These are phyloP conservation scores for Oscheius sp. DNA, from an alignment of 2,888 invertebrate species.

Conservation along the genomic window DNA sequence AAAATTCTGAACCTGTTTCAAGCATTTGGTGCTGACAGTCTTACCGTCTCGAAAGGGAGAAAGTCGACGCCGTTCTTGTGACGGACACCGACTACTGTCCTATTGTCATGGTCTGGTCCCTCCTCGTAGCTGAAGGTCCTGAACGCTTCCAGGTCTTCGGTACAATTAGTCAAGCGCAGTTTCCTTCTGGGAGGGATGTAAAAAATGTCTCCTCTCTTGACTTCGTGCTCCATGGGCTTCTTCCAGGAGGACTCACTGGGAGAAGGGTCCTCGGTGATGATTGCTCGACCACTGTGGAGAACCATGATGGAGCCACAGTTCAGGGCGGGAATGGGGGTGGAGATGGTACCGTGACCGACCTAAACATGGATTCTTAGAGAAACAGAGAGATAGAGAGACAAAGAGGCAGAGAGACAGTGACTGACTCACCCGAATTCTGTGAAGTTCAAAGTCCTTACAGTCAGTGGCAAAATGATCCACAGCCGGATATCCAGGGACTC, in stretches of 20 bases:
- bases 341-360: constrained; percentile 14
- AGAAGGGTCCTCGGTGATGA: constrained; percentile 44
- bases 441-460: constrained; percentile 70
- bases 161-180: constrained; percentile 48
- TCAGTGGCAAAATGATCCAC: constrained; percentile 70
- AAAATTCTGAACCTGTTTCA: constrained; percentile 20
- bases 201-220: constrained; percentile 66
- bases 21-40: not conserved
- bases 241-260: constrained; percentile 5
- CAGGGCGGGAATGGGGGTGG: constrained; percentile 59
- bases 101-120: constrained; percentile 66
- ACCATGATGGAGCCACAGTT: constrained; percentile 70
- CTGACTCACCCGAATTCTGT: constrained; percentile 57
- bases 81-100: constrained; percentile 33
- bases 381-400: no score
- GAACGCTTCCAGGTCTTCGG: constrained; percentile 61
- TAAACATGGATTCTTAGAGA: not conserved
- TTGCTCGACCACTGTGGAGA: constrained; percentile 63
- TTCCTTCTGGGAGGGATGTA: constrained; percentile 63
- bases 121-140: constrained; percentile 70
- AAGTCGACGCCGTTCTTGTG: constrained; percentile 27
- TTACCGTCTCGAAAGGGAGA: constrained; percentile 13
- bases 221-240: constrained; percentile 9
- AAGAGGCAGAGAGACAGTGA: no score
- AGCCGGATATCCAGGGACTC: constrained; percentile 47